phyloP scores from a whole-genome alignment of 2,113 vertebrate species.

The Circaetus cinerascens region DNA sequence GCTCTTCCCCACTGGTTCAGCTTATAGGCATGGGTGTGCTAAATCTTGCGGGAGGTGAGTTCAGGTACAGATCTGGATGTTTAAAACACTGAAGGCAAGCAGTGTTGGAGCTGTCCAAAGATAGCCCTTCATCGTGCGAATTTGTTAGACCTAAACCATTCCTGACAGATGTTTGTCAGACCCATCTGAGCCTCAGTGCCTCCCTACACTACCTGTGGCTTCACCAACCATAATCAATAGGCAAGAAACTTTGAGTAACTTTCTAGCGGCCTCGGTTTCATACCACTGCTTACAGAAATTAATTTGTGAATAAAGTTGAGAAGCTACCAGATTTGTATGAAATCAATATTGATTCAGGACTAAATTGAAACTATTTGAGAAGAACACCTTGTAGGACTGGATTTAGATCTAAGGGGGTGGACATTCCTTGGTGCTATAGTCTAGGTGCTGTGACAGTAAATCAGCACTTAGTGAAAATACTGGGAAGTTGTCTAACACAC shows the following conservation, averaged over 20 bases:
- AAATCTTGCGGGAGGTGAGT: not conserved
- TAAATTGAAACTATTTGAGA: not conserved
- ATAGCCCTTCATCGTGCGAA: not conserved
- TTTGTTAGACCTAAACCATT: not conserved
- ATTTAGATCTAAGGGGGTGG: not conserved
- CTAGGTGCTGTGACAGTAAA: not conserved
- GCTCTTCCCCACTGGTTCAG: not conserved
- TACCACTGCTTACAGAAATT: not conserved
- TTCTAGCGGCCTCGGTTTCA: not conserved
- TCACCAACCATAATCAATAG: not conserved
- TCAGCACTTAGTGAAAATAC: not conserved
- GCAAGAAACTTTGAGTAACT: not conserved
- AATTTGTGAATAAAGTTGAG: not conserved
- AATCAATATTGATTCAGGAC: not conserved
- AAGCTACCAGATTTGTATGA: not conserved
- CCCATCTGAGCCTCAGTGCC: not conserved
- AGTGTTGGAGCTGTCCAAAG: not conserved
- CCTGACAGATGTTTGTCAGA: not conserved
- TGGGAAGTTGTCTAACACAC: not conserved
- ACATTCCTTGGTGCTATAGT: not conserved
- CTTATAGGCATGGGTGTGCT: not conserved
- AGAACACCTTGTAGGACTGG: not conserved
- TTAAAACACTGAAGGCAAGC: not conserved
- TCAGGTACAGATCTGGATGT: not conserved
- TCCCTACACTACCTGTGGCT: not conserved